Evolutionary conservation across 53 echinoderm and acorn worm genomes (phyloP).

Genomic region (Luidia sarsii): DNA sequence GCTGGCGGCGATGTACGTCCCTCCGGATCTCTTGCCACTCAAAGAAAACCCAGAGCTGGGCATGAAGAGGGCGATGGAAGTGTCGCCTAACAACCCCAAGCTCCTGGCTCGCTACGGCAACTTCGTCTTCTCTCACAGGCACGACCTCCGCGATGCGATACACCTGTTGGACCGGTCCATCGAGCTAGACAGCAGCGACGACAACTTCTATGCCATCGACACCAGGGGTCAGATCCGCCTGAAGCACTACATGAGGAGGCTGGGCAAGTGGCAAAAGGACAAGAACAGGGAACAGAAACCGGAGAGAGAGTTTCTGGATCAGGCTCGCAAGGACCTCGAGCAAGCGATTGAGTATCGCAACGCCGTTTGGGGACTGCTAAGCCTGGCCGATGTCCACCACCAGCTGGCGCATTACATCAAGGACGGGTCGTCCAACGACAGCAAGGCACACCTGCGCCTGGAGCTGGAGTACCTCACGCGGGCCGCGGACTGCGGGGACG

Average conservation of each 20-base stretch:
- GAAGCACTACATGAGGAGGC: conserved; percentile 17
- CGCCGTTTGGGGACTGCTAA: conserved; percentile 12
- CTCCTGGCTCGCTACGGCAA: conserved; percentile 39
- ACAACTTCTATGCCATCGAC: conserved; percentile 42
- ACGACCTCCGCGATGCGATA: conserved; percentile 9
- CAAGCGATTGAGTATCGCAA: conserved; percentile 3
- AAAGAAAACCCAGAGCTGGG: conserved; percentile 28
- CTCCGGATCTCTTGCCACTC: neutral
- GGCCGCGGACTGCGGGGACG: conserved; percentile 11
- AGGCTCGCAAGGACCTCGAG: conserved; percentile 2
- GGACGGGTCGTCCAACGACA: neutral
- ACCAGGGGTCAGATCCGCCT: conserved; percentile 21
- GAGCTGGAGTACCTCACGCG: conserved; percentile 9
- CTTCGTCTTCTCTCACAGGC: conserved; percentile 20
- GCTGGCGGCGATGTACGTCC: neutral
- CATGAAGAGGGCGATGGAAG: conserved; percentile 19
- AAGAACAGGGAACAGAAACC: conserved; percentile 3
- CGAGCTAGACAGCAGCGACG: conserved; percentile 15
- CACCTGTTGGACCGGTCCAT: conserved; percentile 17
- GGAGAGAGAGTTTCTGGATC: neutral
- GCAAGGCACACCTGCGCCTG: neutral
- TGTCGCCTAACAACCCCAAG: conserved; percentile 3
- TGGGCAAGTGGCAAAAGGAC: neutral
- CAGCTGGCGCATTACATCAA: neutral
- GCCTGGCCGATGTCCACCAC: conserved; percentile 4